phyloP scores from a whole-genome alignment of 2,113 vertebrate genomes.

The Corvus hawaiiensis region DNA sequence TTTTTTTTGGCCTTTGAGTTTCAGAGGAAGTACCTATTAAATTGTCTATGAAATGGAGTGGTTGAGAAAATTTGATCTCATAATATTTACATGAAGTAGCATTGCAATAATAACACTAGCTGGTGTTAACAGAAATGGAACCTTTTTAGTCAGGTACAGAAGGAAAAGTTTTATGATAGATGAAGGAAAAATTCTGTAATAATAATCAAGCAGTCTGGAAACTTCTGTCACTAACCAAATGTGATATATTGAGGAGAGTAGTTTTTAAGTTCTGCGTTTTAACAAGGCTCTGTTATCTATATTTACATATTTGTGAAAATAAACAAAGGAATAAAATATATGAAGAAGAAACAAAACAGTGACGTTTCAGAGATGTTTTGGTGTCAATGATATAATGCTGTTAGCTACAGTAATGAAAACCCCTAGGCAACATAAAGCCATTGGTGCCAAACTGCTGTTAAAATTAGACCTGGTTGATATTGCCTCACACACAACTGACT shows the following conservation, averaged over 20 bases:
- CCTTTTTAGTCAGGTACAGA: not conserved
- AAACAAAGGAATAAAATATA: conserved; percentile 31
- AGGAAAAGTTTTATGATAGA: not conserved
- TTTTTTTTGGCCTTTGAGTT: not conserved
- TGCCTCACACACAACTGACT: conserved; percentile 31
- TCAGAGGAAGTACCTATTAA: not conserved
- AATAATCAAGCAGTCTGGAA: not conserved
- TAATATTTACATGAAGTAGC: conserved; percentile 29
- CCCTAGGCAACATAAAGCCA: conserved; percentile 7
- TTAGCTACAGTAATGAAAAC: conserved; percentile 32
- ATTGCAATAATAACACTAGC: not conserved
- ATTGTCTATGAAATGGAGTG: not conserved
- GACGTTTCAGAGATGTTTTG: not conserved
- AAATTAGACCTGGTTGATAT: conserved; percentile 46
- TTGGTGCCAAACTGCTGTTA: conserved; percentile 19
- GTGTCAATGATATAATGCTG: conserved; percentile 9
- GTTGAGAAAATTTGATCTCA: conserved; percentile 7
- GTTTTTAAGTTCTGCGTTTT: not conserved
- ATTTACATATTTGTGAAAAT: conserved; percentile 23
- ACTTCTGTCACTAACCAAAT: not conserved
- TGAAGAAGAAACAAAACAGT: not conserved
- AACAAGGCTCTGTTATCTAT: conserved; percentile 22
- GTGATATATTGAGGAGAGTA: not conserved
- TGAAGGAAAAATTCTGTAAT: not conserved
- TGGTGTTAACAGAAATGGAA: not conserved